Evolutionary conservation across 1,140 invertebrate genomes (phyloP).

Genomic region (Prorops nasuta): DNA sequence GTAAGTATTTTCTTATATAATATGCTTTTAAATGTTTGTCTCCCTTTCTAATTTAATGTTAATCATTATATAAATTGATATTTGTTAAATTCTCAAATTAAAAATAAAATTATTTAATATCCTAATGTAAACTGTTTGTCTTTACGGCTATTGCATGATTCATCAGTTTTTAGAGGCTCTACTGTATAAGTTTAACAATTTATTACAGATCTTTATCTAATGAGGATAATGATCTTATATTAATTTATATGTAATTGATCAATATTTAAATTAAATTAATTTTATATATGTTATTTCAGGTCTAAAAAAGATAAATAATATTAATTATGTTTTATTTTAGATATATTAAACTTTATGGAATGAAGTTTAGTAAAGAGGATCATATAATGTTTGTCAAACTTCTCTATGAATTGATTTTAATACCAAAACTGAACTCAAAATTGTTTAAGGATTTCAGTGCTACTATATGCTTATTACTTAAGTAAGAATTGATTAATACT

Average conservation of each 20-base stretch:
- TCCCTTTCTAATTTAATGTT: neutral
- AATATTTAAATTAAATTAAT: conserved; percentile 1
- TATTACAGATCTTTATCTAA: neutral
- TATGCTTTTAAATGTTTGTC: neutral
- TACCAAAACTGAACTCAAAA: conserved; percentile 74
- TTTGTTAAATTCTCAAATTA: neutral
- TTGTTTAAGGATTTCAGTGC: conserved; percentile 69
- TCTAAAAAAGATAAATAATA: neutral
- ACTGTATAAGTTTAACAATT: neutral
- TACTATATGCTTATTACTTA: conserved; percentile 57
- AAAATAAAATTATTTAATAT: neutral
- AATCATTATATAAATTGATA: neutral
- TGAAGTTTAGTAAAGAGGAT: conserved; percentile 87
- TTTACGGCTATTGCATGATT: neutral
- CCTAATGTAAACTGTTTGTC: neutral
- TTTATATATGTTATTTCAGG: neutral
- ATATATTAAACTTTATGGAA: conserved; percentile 80
- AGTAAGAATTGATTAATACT: conserved; percentile 51
- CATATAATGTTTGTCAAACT: conserved; percentile 86
- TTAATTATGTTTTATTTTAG: conserved; percentile 54
- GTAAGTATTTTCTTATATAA: conserved; percentile 48
- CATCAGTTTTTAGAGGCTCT: no score
- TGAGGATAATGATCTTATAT: neutral
- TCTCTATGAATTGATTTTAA: conserved; percentile 74
- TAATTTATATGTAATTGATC: neutral